Evolutionary conservation across 2,113 vertebrate species (phyloP), one percentile per base, ranked within the genome.

Genomic region (Vireo altiloquus): DNA sequence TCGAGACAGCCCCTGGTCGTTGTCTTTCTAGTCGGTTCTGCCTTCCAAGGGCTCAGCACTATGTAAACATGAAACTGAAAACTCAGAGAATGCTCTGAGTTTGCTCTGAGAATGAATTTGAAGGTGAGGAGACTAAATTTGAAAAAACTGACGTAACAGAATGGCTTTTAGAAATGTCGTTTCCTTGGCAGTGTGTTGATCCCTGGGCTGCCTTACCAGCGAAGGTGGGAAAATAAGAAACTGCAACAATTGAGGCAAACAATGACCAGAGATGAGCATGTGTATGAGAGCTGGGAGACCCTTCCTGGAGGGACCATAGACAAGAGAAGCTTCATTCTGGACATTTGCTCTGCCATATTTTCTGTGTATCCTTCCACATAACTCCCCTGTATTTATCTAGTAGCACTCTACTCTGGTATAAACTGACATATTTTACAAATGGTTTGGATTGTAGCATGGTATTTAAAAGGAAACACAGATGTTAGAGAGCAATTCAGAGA

Each of bases 401-500:
- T 71, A 81, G 76, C 79, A 64, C 60, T 72, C 88, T 64, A 33
- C 15, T 71, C 56, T 71, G 44, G 76, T 89, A 83, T 71, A 86
- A 82, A 90, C 76, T 39, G 87, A 95, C 49, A 6, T 82, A 83
- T 81, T 96, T 90, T 75, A 90, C 79, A 90, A 95, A 96, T 64
- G 66, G 75, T 75, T 93, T 95, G 79, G 82, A 70, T 69, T 3
- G 1, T 86, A 91, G 82, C 75, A 35, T 68, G 72, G 72, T 94
- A 85, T 96, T 94, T 92, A 84, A 96, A 93, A 96, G 93, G 90
- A 93, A 96, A 96, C 93, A 95, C 92, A 95, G 93, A 96, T 97
- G 95, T 93, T 93, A 39, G 37, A 86, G 78, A 93, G 87, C 88
- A 92, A 75, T 92, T 93, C 92, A 79, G 93, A 91, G 87, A 95